A percentile compares a stretch with the other conserved stretches of the same genome.
These are phyloP conservation scores for Aphodius sticticus DNA, from an alignment of 2,888 invertebrate genomes.

Conservation along the genomic window DNA sequence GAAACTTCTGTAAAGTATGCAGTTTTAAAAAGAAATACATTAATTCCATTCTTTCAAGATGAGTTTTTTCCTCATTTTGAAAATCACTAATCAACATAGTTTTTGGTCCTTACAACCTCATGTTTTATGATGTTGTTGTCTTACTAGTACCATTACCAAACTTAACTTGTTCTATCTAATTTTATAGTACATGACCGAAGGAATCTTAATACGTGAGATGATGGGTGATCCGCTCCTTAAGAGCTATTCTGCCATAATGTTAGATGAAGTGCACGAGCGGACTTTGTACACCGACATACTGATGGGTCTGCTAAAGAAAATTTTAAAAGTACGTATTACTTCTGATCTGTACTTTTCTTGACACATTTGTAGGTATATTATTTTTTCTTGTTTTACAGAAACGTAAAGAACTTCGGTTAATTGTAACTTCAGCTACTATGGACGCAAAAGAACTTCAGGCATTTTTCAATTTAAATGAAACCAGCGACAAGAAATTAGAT, in stretches of 20 bases:
- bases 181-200: slow-evolving; percentile 93
- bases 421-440: slow-evolving; percentile 95
- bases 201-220: slow-evolving; percentile 92
- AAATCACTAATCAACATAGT: too few relatives aligned
- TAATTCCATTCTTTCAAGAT: too few relatives aligned
- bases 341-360: background rate
- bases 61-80: too few relatives aligned
- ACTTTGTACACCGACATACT: slow-evolving; percentile 92
- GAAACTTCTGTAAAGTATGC: too few relatives aligned
- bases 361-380: background rate
- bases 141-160: background rate
- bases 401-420: slow-evolving; percentile 80
- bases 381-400: slow-evolving; percentile 62
- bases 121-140: too few relatives aligned
- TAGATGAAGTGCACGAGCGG: slow-evolving; percentile 97
- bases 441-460: slow-evolving; percentile 87
- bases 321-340: slow-evolving; percentile 68
- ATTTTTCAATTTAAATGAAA: slow-evolving; percentile 73
- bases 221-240: slow-evolving; percentile 92
- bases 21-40: too few relatives aligned
- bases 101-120: too few relatives aligned
- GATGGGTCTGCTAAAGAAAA: slow-evolving; percentile 93
- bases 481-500: slow-evolving; percentile 62
- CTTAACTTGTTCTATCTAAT: background rate
- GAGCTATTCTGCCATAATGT: slow-evolving; percentile 85